Percentiles rank a stretch among this genome's conserved stretches.
phyloP scores from a whole-genome alignment of 2,113 vertebrate species.

The Pheucticus melanocephalus region DNA sequence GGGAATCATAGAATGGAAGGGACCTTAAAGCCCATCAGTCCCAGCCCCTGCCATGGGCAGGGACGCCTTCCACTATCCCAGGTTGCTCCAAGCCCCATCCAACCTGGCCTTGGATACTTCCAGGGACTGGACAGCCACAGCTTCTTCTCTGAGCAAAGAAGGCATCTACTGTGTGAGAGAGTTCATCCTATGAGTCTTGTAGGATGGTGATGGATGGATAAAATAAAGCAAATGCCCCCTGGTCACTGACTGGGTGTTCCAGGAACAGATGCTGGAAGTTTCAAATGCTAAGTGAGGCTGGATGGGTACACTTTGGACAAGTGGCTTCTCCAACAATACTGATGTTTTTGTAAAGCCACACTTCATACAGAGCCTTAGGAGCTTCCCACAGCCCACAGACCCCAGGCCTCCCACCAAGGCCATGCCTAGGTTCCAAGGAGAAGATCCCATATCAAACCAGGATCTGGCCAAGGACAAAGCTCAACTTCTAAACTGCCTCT shows the following conservation, averaged over 20 bases:
- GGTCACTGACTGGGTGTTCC: neutral
- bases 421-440: neutral
- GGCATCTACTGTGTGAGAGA: accelerated
- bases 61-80: neutral
- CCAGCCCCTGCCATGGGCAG: neutral
- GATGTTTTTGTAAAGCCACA: neutral
- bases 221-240: neutral
- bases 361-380: neutral
- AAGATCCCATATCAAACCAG: neutral
- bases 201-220: neutral
- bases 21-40: accelerated
- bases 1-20: neutral
- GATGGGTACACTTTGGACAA: neutral
- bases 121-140: neutral
- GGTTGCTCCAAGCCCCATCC: neutral
- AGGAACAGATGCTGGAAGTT: neutral
- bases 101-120: neutral
- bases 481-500: neutral
- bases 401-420: neutral
- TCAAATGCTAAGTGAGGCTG: neutral
- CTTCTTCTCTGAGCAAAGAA: neutral
- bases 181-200: accelerated
- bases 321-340: neutral
- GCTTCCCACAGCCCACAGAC: neutral
- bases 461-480: neutral